Percentiles rank a stretch among this genome's conserved stretches.
phyloP scores from a whole-genome alignment of 2,888 invertebrate genomes.

The Eretmocerus hayati region DNA sequence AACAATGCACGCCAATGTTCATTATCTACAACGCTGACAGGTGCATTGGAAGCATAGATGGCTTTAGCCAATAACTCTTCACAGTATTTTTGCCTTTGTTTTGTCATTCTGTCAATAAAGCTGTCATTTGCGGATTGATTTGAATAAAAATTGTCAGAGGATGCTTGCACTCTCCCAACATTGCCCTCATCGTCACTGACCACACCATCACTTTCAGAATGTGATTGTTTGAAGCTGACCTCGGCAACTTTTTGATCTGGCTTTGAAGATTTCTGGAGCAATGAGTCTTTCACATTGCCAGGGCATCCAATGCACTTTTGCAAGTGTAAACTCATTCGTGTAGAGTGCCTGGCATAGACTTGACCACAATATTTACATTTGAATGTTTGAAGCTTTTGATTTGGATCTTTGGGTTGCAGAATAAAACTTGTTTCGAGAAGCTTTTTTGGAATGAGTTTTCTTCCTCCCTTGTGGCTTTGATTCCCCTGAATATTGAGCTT shows the following conservation, averaged over 20 bases:
- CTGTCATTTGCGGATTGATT: constrained; percentile 14
- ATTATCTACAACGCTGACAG: constrained; percentile 23
- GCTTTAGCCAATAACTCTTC: constrained; percentile 25
- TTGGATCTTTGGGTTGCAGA: constrained; percentile 20
- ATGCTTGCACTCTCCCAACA: constrained; percentile 1
- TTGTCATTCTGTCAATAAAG: constrained; percentile 22
- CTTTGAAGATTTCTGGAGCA: constrained; percentile 11
- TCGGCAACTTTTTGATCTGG: constrained; percentile 5
- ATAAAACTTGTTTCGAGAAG: constrained; percentile 19
- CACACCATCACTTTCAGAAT: constrained; percentile 15
- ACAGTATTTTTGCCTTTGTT: constrained; percentile 23
- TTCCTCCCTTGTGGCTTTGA: constrained; percentile 13
- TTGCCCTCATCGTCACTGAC: constrained; percentile 15
- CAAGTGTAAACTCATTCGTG: constrained; percentile 22
- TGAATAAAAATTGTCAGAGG: constrained; percentile 10
- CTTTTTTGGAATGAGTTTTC: constrained; percentile 19
- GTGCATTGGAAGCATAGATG: constrained; percentile 24
- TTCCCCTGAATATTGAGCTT: constrained; percentile 19
- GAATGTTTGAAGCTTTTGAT: constrained; percentile 22
- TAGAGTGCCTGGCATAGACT: constrained; percentile 21
- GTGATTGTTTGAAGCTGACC: constrained; percentile 9
- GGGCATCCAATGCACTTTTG: constrained; percentile 22
- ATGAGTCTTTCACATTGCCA: constrained; percentile 16
- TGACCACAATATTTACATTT: constrained; percentile 23
- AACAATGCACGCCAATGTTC: constrained; percentile 23